Base-by-base conservation (phyloP, 2,113 vertebrate genomes). In the Pampusana beccarii region DNA sequence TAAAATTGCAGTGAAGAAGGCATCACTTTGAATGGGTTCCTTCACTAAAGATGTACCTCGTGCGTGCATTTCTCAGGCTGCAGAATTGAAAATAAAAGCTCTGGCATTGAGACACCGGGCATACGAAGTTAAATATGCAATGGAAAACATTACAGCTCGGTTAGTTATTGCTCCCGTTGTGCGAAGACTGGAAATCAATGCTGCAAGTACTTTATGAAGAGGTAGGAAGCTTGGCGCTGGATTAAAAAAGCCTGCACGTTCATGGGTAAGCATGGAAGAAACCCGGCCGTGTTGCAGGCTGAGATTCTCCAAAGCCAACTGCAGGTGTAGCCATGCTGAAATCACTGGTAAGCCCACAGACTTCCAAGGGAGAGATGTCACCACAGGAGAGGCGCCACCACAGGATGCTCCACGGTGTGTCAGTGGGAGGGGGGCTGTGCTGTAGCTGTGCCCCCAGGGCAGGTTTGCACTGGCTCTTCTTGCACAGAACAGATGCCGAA, bases 71-170 rank as follows among this genome's bases (percentile, higher is more conserved):
- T 92, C 62, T 75, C 51, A 53, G 71, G 46, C 81, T 0, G 0
- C 26, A 50, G 57, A n/a, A 81, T 0, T 67, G 56, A 51, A 92
- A 86, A 91, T n/a, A 60, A 60, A 42, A 92, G 61, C 57, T 62
- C 72, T 85, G 83, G 80, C 77, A 95, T 79, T 26, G 65, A 53
- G 65, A 80, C 4, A 1, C 36, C 8, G 4, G 11, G 62, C 83
- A 50, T 40, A 48, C 57, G 20, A 60, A 94, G 65, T 84, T 57
- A 89, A 88, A 84, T 60, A 29, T 36, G 80, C 91, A 96, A 92
- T 71, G 83, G 95, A 95, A 97, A 95, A 93, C 53, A 74, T 94
- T 88, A 94, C 86, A 91, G 87, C 46, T 89, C 3, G 1, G 28
- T 80, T 81, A 91, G 70, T 87, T 95, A 81, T 80, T 92, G 81